Evolutionary conservation across 53 echinoderm and acorn worm genomes (phyloP).

Genomic region (Apostichopus leukothele): DNA sequence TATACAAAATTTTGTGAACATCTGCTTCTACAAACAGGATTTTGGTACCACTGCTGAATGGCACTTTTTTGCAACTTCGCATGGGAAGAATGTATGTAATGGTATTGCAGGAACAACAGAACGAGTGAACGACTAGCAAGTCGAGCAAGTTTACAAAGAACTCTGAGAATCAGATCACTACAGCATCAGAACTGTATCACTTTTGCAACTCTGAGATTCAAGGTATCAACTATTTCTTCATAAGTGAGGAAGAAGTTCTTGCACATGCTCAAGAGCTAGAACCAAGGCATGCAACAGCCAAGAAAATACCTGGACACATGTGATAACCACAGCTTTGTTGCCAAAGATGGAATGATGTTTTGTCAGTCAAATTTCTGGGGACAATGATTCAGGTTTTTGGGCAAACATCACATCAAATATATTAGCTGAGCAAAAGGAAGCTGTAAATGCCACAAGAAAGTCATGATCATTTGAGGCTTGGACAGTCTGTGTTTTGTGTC

Average conservation of each 20-base stretch:
- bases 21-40: neutral
- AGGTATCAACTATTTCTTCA: constrained; percentile 51
- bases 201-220: constrained; percentile 32
- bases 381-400: neutral
- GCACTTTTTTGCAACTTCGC: constrained; percentile 63
- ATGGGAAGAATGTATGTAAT: constrained; percentile 58
- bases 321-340: neutral
- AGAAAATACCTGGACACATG: constrained; percentile 18
- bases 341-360: neutral
- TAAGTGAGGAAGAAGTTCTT: constrained; percentile 26
- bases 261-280: constrained; percentile 15
- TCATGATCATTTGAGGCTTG: too few relatives aligned
- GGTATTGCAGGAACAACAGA: constrained; percentile 32
- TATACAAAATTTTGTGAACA: constrained; percentile 36
- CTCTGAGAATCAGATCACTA: constrained; percentile 40
- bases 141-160: constrained; percentile 50
- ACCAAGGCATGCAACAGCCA: constrained; percentile 13
- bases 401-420: too few relatives aligned
- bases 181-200: constrained; percentile 44
- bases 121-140: constrained; percentile 41
- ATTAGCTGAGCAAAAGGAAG: too few relatives aligned
- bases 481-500: too few relatives aligned
- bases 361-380: constrained; percentile 17
- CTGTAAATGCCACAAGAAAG: too few relatives aligned
- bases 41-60: constrained; percentile 43